Evolutionary conservation across 2,888 invertebrate genomes (phyloP).

Genomic region (Sthenelais limicola): DNA sequence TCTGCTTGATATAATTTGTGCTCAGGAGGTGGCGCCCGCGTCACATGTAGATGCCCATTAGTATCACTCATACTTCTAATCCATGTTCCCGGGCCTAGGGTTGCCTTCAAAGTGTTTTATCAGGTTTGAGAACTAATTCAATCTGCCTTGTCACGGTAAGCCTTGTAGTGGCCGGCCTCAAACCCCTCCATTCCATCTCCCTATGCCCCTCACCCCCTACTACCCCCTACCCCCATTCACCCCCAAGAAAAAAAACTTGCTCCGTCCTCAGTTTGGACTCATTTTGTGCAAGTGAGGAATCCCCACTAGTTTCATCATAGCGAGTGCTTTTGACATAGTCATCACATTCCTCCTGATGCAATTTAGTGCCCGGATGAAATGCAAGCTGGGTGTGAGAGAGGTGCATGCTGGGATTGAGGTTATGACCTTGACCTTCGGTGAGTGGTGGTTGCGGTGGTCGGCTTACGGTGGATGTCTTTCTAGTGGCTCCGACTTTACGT

Average conservation of each 20-base stretch:
- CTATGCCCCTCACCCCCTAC: not conserved
- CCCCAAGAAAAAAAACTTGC: not conserved
- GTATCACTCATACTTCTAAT: no score
- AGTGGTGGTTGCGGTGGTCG: not conserved
- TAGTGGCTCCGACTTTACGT: no score
- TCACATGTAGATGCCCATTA: no score
- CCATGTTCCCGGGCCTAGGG: no score
- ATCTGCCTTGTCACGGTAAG: no score
- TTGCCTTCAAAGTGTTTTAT: no score
- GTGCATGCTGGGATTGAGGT: slow-evolving; percentile 34
- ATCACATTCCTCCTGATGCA: slow-evolving; percentile 33
- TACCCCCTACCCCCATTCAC: not conserved
- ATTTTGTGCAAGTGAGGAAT: not conserved
- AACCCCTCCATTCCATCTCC: not conserved
- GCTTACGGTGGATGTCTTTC: slow-evolving; percentile 13
- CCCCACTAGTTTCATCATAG: slow-evolving; percentile 5
- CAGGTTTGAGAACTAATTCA: no score
- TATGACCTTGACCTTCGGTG: slow-evolving; percentile 21
- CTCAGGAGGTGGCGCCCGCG: no score
- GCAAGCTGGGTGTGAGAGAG: not conserved
- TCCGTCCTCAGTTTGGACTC: not conserved
- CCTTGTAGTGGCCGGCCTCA: no score
- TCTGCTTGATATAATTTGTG: no score
- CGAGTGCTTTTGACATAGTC: slow-evolving; percentile 37
- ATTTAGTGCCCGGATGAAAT: slow-evolving; percentile 5